Percentiles rank a stretch among this genome's conserved stretches.
Conservation (phyloP, 2,888 invertebrate species). For the Melipona bicolor region DNA sequence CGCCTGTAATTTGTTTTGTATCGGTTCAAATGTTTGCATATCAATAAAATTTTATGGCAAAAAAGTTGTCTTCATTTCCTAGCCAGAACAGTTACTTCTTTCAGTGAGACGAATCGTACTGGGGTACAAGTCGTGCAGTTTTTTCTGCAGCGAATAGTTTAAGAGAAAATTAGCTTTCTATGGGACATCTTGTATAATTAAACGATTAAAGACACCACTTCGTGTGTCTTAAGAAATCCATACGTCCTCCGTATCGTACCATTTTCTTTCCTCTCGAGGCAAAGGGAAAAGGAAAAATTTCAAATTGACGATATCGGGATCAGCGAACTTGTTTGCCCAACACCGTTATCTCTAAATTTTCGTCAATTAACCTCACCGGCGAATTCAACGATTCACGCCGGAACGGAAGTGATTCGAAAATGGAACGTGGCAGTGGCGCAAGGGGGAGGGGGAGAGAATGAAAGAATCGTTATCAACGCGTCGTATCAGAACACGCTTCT, state of each 20-base stretch:
- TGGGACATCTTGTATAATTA: not conserved
- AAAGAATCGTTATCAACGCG: constrained; percentile 28
- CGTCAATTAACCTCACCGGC: not conserved
- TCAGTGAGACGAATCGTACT: too few species aligned
- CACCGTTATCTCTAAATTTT: not conserved
- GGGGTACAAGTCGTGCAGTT: too few species aligned
- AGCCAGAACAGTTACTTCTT: too few species aligned
- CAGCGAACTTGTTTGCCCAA: too few species aligned
- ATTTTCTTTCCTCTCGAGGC: not conserved
- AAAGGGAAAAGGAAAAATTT: not conserved
- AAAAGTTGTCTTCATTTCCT: too few species aligned
- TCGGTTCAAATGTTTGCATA: too few species aligned
- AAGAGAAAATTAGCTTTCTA: too few species aligned
- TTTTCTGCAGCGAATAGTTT: too few species aligned
- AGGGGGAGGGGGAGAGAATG: not conserved
- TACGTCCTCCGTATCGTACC: not conserved
- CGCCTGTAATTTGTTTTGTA: too few species aligned
- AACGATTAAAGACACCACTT: not conserved
- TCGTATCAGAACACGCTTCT: constrained; percentile 18
- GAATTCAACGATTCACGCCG: constrained; percentile 5
- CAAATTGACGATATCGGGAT: not conserved
- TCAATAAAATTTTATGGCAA: too few species aligned
- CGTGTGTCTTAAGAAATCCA: not conserved
- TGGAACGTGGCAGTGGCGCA: not conserved
- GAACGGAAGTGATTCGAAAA: not conserved